Evolutionary conservation across 2,113 vertebrate genomes (phyloP), one percentile per base, ranked within the genome.

Genomic region (Myxocyprinus asiaticus): DNA sequence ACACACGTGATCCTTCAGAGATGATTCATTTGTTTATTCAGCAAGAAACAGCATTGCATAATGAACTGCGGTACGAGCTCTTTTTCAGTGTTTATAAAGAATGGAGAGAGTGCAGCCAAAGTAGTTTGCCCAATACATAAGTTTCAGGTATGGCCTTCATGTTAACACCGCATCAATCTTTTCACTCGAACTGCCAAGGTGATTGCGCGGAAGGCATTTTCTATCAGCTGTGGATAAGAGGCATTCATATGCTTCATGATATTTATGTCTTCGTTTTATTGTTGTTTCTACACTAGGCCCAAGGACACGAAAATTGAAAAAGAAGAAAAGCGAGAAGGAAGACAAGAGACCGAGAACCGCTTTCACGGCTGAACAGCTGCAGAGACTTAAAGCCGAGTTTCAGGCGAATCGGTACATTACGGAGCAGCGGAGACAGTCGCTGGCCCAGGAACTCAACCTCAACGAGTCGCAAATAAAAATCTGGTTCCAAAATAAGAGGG

Each of bases 241-340:
- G 64, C 69, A 12, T 53, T 67, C 7, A 22, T 66, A 68, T 76
- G 74, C 84, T 81, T 73, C 71, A 71, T 84, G 86, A 88, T 88
- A 91, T 90, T 91, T 88, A 91, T 84, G 85, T 89, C 73, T 88
- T 83, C 84, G 82, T 93, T 56, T 90, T 76, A 90, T 89, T 93
- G 92, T 90, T 92, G 92, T 93, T 90, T 92, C 88, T 88, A 93
- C 88, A 88, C 91, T 93, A 98, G 97, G 97, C 91, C 97, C 97
- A 79, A 95, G 97, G 92, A 98, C 96, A 90, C 94, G 97, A 83
- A 99, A 98, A 91, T 93, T 97, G 92, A 98, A 99, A 91, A 97
- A 97, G 94, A 96, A 97, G 92, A 96, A 96, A 90, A 95, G 85
- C 88, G 93, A 92, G 85, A 96, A 96, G 88, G 96, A 97, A 88